A percentile compares a stretch with the other conserved stretches of the same genome.
Evolutionary conservation across 2,888 invertebrate genomes (phyloP).

Genomic region (Amphipoea oculea): DNA sequence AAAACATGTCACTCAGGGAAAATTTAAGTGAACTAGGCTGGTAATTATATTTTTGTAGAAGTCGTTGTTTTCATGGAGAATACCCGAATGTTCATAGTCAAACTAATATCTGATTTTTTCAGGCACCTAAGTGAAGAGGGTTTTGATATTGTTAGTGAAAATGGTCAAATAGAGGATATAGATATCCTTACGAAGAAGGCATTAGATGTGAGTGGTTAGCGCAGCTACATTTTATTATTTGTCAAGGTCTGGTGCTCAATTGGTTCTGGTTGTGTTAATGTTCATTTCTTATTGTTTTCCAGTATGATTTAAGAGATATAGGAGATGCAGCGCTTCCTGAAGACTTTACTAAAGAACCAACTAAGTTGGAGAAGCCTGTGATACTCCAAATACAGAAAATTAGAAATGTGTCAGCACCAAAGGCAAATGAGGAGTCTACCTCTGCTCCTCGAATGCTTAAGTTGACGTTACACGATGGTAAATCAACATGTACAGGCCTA

Average conservation of each 20-base stretch:
- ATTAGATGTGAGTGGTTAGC: slow-evolving; percentile 92
- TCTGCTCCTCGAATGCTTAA: slow-evolving; percentile 96
- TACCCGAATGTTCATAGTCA: slow-evolving; percentile 34
- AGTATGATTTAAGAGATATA: slow-evolving; percentile 95
- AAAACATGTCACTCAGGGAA: slow-evolving; percentile 91
- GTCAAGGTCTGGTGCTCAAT: slow-evolving; percentile 59
- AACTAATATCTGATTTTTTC: slow-evolving; percentile 76
- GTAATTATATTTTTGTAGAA: slow-evolving; percentile 83
- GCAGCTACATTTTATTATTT: slow-evolving; percentile 36
- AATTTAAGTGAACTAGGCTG: slow-evolving; percentile 92
- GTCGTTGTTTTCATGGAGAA: slow-evolving; percentile 41
- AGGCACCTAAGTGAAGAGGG: slow-evolving; percentile 95
- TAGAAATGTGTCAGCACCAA: slow-evolving; percentile 97
- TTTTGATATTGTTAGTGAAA: slow-evolving; percentile 92
- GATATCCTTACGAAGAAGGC: slow-evolving; percentile 92
- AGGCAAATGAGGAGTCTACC: slow-evolving; percentile 96
- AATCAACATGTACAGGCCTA: slow-evolving; percentile 93
- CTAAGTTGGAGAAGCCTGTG: slow-evolving; percentile 90
- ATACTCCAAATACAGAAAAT: slow-evolving; percentile 97
- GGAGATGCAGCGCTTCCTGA: slow-evolving; percentile 94
- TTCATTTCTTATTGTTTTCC: slow-evolving; percentile 72
- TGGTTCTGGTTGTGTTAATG: slow-evolving; percentile 57
- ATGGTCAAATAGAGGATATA: slow-evolving; percentile 91
- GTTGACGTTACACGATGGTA: slow-evolving; percentile 96
- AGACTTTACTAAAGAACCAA: slow-evolving; percentile 91